Base-by-base conservation (phyloP, 2,888 invertebrate species). In the Philonicus albiceps region DNA sequence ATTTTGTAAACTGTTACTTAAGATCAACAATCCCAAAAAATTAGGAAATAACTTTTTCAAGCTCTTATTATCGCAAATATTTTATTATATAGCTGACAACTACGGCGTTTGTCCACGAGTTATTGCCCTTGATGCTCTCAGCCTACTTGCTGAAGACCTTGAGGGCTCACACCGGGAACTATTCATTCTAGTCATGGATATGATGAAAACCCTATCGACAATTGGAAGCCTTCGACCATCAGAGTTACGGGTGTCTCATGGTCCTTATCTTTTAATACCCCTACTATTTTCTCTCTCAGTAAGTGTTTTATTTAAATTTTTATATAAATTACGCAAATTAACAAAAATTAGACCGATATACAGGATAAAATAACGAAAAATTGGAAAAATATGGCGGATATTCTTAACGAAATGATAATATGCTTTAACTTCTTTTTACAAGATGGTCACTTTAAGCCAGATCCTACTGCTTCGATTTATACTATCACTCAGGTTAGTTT, bases 191-290 rank as follows among this genome's bases (percentile, higher is more conserved):
- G 19, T 88, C 7, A 85, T 88, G 87, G 87, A 87, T 53, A 40
- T 88, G 78, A 87, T 88, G 86, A 87, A 75, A 73, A 84, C 83
- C 1, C 31, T 88, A 64, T 88, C 88, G 83, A 88, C 88, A 11
- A 27, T 78, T 34, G 88, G 88, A 16, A 87, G 87, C 43, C 76
- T 88, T 19, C 86, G 78, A 19, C 88, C 88, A 53, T 87, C 87
- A 13, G 88, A 88, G 72, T n/a, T 88, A 5, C 81, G 87, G 22
- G 87, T 88, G 1, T 87, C 87, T 11, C 86, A 88, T 85, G 88
- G 87, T 55, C 88, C 88, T 40, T 88, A 87, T 73, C 43, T 88
- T 31, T 27, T 88, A 31, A 86, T 88, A 74, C 88, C 88, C 30
- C 34, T 87, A 22, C 55, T 88, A 55, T 88, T 88, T 83, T 78